Base-by-base conservation (phyloP, 2,888 invertebrate species). In the Dryococelus australis region DNA sequence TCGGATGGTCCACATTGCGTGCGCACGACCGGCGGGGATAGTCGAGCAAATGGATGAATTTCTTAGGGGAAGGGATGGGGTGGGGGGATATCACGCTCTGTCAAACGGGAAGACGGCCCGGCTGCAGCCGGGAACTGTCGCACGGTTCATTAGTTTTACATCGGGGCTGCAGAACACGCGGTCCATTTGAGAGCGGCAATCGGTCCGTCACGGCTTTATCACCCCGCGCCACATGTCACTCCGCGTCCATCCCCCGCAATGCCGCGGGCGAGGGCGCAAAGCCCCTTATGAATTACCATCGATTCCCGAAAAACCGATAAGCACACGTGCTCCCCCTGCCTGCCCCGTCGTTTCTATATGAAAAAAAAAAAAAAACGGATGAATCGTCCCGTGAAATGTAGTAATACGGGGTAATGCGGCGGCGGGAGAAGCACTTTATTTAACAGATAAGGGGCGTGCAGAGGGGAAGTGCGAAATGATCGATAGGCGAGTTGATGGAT, bases 291-390 rank as follows among this genome's bases (percentile, higher is more conserved):
- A 65, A 65, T 65, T 24, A 65, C 65, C 65, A 65, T 65, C 65
- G 65, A 65, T 65, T 65, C 24, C 65, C 65, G 65, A 65, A 65
- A 65, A 65, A 65, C 65, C 65, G 65, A 65, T 65, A 65, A 65
- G 65, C 65, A 65, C 65, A 65, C 65, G 20, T 24, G 65, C 65
- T 20, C 65, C 20, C 24, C 24, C 65, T 65, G 47, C 47, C 47
- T 9, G 47, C 47, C 47, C 6, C 47, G 47, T 12, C 47, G 47
- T 9, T 12, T 12, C 47, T 12, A 12, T 9, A 47, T 47, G 12
- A 9, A 9, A 9, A 9, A 9, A 6, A 5, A 9, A 5, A 9
- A 16, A 65, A 65, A 5, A 65, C 65, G 65, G 65, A 16, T 13
- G 65, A 65, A 24, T 12, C 65, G 65, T 20, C 20, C 10, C 65